phyloP scores from a whole-genome alignment of 2,113 vertebrate genomes.

The Macaca fascicularis region T2T-MFA8v1.1 NC_088388.1:34844501-34845000 shows the following conservation, averaged over 20 bases:
- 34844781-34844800: constrained; percentile 71
- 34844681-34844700: constrained; percentile 77
- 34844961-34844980: constrained; percentile 74
- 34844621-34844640: constrained; percentile 78
- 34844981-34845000: constrained; percentile 74
- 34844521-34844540: constrained; percentile 80
- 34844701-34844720: constrained; percentile 78
- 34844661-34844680: constrained; percentile 78
- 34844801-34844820: constrained; percentile 58
- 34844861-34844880: constrained; percentile 60
- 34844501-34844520: constrained; percentile 78
- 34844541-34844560: constrained; percentile 80
- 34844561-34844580: constrained; percentile 82
- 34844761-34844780: constrained; percentile 63
- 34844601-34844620: constrained; percentile 82
- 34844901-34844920: constrained; percentile 21
- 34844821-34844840: constrained; percentile 53
- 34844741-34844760: constrained; percentile 63
- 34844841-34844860: constrained; percentile 59
- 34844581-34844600: constrained; percentile 81
- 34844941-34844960: constrained; percentile 65
- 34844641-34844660: constrained; percentile 79
- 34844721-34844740: constrained; percentile 72
- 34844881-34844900: constrained; percentile 73
- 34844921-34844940: constrained; percentile 63